Percentiles rank a stretch among this genome's conserved stretches.
Conservation (phyloP, 2,797 vertebrate genomes). For the Anomalospiza imberbis region DNA sequence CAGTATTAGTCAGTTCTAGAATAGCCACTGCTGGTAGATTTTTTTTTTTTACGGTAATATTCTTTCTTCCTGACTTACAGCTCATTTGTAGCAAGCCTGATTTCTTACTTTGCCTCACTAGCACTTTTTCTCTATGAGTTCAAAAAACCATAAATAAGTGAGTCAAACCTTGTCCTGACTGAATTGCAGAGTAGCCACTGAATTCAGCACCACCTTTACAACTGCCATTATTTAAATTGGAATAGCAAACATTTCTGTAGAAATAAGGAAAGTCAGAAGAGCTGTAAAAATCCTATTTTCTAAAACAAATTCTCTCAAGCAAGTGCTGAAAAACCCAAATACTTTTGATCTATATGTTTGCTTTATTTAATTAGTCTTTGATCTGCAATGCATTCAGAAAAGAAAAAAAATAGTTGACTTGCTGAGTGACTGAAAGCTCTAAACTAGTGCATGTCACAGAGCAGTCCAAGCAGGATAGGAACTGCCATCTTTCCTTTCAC, state of each 20-base stretch:
- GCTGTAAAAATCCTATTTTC: neutral
- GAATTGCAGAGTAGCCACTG: slow-evolving; percentile 23
- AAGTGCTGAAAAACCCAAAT: neutral
- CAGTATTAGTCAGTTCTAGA: slow-evolving; percentile 59
- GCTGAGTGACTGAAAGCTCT: neutral
- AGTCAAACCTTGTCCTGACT: slow-evolving; percentile 50
- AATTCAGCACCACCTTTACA: neutral
- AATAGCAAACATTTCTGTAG: neutral
- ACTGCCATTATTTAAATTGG: neutral
- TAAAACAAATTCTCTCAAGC: neutral
- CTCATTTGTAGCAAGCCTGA: slow-evolving; percentile 48
- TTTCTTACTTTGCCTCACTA: slow-evolving; percentile 46
- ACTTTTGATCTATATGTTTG: neutral
- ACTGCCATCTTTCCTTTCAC: neutral
- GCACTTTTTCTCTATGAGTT: slow-evolving; percentile 38
- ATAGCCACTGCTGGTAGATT: slow-evolving; percentile 3
- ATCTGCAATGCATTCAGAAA: neutral
- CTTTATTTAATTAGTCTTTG: neutral
- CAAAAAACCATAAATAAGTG: slow-evolving; percentile 37
- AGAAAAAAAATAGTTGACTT: neutral
- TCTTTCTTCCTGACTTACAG: slow-evolving; percentile 39
- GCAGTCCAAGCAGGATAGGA: neutral
- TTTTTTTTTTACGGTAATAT: slow-evolving; percentile 14
- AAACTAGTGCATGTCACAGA: neutral
- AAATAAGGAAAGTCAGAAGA: neutral